phyloP scores from a whole-genome alignment of 1,140 invertebrate species.

The Drosophila rufa region DNA sequence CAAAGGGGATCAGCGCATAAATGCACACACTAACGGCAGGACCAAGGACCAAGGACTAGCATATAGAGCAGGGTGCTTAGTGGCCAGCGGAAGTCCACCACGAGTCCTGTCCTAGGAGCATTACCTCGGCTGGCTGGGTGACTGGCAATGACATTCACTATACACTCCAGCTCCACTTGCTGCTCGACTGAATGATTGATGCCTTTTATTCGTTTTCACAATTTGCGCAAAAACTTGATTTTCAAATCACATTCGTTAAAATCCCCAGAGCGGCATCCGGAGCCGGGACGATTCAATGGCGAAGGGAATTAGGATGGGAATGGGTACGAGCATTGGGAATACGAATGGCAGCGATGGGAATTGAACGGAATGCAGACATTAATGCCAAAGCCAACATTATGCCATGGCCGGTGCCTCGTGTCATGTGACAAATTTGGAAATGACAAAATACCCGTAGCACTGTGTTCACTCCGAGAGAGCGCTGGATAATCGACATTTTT shows the following conservation, averaged over 20 bases:
- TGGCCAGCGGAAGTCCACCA: slow-evolving; percentile 57
- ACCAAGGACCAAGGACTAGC: slow-evolving; percentile 5
- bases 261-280: slow-evolving; percentile 33
- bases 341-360: slow-evolving; percentile 5
- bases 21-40: slow-evolving; percentile 22
- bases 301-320: slow-evolving; percentile 7
- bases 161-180: slow-evolving; percentile 77
- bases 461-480: slow-evolving; percentile 33
- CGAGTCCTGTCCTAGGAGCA: slow-evolving; percentile 45
- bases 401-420: slow-evolving; percentile 51
- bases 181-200: slow-evolving; percentile 80
- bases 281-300: slow-evolving; percentile 14
- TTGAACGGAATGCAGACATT: slow-evolving; percentile 56
- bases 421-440: slow-evolving; percentile 82
- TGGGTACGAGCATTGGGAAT: slow-evolving; percentile 8
- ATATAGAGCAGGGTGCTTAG: slow-evolving; percentile 34
- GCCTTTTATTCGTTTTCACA: slow-evolving; percentile 75
- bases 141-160: slow-evolving; percentile 77
- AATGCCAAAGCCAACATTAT: slow-evolving; percentile 81
- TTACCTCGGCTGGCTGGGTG: slow-evolving; percentile 7
- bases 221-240: slow-evolving; percentile 68
- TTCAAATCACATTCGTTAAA: slow-evolving; percentile 78
- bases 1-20: slow-evolving; percentile 55
- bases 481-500: slow-evolving; percentile 75
- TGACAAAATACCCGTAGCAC: slow-evolving; percentile 65